Evolutionary conservation across 2,113 vertebrate species (phyloP).

Genomic region (Raphicerus campestris): DNA sequence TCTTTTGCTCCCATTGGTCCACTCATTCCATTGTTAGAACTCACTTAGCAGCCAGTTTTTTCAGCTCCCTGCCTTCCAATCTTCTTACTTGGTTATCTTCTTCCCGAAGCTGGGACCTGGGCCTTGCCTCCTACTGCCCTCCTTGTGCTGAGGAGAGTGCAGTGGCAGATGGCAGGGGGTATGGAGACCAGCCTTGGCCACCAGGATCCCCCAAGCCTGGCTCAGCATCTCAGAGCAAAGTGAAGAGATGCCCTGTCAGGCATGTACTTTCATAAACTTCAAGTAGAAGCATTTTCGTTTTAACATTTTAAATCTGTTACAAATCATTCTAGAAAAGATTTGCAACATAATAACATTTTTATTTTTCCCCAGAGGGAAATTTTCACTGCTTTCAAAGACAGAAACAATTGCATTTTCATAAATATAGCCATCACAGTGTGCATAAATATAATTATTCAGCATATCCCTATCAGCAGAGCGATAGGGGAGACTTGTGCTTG

Average conservation of each 20-base stretch:
- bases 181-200: fast-evolving
- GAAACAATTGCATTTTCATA: slow-evolving; percentile 47
- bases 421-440: slow-evolving; percentile 31
- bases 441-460: slow-evolving; percentile 10
- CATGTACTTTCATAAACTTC: not conserved
- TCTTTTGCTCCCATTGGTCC: not conserved
- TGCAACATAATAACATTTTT: not conserved
- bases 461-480: not conserved
- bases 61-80: not conserved
- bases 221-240: not conserved
- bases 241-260: not conserved
- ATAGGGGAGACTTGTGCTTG: not conserved
- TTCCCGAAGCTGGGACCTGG: not conserved
- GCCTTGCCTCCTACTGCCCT: not conserved
- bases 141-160: not conserved
- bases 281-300: not conserved
- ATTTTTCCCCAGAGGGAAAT: not conserved
- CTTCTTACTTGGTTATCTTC: not conserved
- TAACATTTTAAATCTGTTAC: slow-evolving; percentile 37
- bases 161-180: not conserved
- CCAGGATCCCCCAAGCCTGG: not conserved
- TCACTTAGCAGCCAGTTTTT: no score
- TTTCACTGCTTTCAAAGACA: slow-evolving; percentile 55
- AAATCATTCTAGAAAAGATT: slow-evolving; percentile 41
- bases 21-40: not conserved